A percentile compares a stretch with the other conserved stretches of the same genome.
Evolutionary conservation across 64 coral and sea anemone genomes (phyloP).

Genomic region (Orbicella faveolata): DNA sequence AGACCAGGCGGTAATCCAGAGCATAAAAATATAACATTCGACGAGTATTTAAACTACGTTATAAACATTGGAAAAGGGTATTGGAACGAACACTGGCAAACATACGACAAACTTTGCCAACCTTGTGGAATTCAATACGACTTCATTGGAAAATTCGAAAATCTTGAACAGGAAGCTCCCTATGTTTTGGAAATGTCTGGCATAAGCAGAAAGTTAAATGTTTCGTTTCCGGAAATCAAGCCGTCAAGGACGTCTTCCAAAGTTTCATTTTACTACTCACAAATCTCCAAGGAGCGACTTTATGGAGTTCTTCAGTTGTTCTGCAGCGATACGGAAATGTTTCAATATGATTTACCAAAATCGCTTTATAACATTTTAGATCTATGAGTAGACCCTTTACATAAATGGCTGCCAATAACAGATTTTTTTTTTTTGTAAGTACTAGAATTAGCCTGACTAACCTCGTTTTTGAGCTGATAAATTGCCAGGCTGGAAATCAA

Average conservation of each 20-base stretch:
- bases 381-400: too few relatives aligned
- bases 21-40: slow-evolving; percentile 3
- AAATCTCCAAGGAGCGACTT: background rate
- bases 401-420: too few relatives aligned
- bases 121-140: slow-evolving; percentile 16
- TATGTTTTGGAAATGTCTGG: slow-evolving; percentile 17
- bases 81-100: slow-evolving; percentile 19
- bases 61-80: background rate
- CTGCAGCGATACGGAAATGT: background rate
- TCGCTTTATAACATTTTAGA: background rate
- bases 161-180: background rate
- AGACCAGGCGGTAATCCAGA: background rate
- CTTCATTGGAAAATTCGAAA: slow-evolving; percentile 19
- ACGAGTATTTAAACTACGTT: slow-evolving; percentile 8
- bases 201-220: background rate
- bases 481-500: too few relatives aligned
- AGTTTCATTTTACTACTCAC: background rate
- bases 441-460: too few relatives aligned
- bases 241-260: background rate
- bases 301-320: background rate
- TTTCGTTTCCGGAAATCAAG: background rate
- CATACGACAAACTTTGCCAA: background rate
- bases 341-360: slow-evolving; percentile 11
- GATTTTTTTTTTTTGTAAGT: too few relatives aligned
- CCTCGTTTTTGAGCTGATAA: too few relatives aligned